These are phyloP conservation scores for Palythoa grandiflora DNA, from an alignment of 92 coral and sea anemone species.

Conservation along the genomic window DNA sequence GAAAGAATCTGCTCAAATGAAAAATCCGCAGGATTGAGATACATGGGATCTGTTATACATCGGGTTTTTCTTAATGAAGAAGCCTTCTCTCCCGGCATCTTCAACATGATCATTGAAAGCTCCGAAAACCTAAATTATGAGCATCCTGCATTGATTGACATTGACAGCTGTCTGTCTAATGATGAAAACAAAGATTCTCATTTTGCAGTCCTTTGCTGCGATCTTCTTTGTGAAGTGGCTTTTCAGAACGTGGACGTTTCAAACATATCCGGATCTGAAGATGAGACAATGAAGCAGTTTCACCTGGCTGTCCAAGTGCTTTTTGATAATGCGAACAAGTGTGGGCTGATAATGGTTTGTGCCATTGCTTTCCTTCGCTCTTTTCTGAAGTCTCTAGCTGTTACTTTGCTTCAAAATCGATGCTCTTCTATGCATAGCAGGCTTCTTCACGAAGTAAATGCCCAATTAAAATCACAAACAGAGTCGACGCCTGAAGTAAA, in stretches of 20 bases:
- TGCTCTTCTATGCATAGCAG: slow-evolving; percentile 52
- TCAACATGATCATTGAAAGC: slow-evolving; percentile 61
- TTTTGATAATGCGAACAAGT: slow-evolving; percentile 49
- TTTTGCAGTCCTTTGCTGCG: slow-evolving; percentile 91
- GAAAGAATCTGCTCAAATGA: slow-evolving; percentile 70
- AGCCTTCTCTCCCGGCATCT: slow-evolving; percentile 69
- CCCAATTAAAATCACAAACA: slow-evolving; percentile 45
- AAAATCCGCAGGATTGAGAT: slow-evolving; percentile 57
- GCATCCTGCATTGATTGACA: slow-evolving; percentile 75
- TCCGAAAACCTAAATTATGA: slow-evolving; percentile 60
- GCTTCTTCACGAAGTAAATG: slow-evolving; percentile 72
- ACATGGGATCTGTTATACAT: slow-evolving; percentile 81
- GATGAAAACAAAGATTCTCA: slow-evolving; percentile 71
- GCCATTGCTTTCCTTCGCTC: slow-evolving; percentile 84
- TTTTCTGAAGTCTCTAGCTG: slow-evolving; percentile 70
- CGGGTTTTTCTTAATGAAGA: slow-evolving; percentile 80
- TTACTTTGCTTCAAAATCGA: slow-evolving; percentile 52
- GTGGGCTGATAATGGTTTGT: slow-evolving; percentile 68
- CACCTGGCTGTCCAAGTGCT: slow-evolving; percentile 67
- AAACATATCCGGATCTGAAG: slow-evolving; percentile 72
- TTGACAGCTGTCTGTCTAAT: slow-evolving; percentile 65
- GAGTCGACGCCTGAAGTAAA: slow-evolving; percentile 15
- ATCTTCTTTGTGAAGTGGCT: slow-evolving; percentile 84
- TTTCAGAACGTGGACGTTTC: slow-evolving; percentile 67
- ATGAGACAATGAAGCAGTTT: slow-evolving; percentile 60